Percentiles rank a stretch among this genome's conserved stretches.
phyloP scores from a whole-genome alignment of 2,888 invertebrate species.

The Muscina levida region DNA sequence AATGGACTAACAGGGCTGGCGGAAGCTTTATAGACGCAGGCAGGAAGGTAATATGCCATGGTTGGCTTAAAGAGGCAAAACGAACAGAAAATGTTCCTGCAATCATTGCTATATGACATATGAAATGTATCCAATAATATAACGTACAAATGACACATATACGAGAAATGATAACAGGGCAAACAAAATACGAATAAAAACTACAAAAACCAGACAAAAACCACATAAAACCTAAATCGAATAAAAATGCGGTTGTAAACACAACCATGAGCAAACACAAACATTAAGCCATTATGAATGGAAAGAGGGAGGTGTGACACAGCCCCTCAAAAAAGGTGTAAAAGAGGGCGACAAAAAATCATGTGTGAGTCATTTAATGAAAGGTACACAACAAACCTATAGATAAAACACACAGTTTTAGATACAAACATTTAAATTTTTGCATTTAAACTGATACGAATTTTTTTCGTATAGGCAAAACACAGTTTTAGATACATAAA shows the following conservation, averaged over 20 bases:
- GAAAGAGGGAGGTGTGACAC: not conserved
- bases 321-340: not conserved
- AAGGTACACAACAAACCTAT: no score
- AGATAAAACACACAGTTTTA: no score
- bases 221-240: conserved; percentile 30
- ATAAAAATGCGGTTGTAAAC: conserved; percentile 7
- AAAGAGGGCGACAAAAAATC: not conserved
- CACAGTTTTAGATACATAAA: no score
- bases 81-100: no score
- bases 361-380: not conserved
- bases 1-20: no score
- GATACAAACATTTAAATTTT: no score
- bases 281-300: not conserved
- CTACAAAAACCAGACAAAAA: not conserved
- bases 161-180: conserved; percentile 7
- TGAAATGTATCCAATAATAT: conserved; percentile 36
- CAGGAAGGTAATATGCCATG: no score
- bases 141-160: conserved; percentile 2
- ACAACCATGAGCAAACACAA: not conserved
- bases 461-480: no score
- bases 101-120: no score
- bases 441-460: no score
- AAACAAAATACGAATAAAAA: not conserved
- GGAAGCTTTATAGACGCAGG: no score
- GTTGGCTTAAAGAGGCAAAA: no score